Evolutionary conservation across 30 jellyfish, hydroid and myxozoan genomes (phyloP).

Genomic region (Rhopilema esculentum): DNA sequence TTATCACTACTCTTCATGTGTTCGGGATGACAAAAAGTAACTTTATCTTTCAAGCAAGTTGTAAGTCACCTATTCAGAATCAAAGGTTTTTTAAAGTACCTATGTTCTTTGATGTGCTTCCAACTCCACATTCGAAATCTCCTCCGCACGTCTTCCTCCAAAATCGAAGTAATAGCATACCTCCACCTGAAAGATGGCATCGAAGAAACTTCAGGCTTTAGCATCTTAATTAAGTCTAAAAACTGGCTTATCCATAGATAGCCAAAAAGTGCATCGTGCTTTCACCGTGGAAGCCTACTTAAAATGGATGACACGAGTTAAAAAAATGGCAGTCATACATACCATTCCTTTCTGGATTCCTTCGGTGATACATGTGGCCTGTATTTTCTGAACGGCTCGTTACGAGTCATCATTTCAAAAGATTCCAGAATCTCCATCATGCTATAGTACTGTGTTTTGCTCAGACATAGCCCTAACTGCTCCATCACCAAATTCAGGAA

Average conservation of each 20-base stretch:
- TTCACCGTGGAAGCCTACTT: no score
- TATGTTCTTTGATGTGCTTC: slow-evolving; percentile 79
- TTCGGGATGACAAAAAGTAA: no score
- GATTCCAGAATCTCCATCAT: slow-evolving; percentile 85
- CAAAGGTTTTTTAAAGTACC: slow-evolving; percentile 39
- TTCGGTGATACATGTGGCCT: slow-evolving; percentile 73
- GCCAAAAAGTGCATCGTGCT: no score
- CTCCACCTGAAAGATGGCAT: slow-evolving; percentile 82
- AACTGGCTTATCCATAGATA: no score
- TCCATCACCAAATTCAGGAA: slow-evolving; percentile 87
- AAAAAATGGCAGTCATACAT: no score
- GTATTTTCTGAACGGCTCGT: slow-evolving; percentile 94
- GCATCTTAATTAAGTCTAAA: no score
- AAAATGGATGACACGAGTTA: no score
- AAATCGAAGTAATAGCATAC: slow-evolving; percentile 68
- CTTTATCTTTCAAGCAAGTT: no score
- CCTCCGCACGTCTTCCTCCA: slow-evolving; percentile 90
- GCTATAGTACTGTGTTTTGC: slow-evolving; percentile 85
- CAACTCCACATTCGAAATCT: slow-evolving; percentile 93
- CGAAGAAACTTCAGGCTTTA: not conserved
- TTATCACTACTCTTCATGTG: no score
- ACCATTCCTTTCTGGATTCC: slow-evolving; percentile 75
- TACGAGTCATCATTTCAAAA: slow-evolving; percentile 86
- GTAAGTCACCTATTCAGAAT: no score
- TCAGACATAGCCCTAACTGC: slow-evolving; percentile 70